Percentiles rank a stretch among this genome's conserved stretches.
Conservation (phyloP, 2,797 vertebrate genomes). For the Petrocephalus schoutedeni region DNA sequence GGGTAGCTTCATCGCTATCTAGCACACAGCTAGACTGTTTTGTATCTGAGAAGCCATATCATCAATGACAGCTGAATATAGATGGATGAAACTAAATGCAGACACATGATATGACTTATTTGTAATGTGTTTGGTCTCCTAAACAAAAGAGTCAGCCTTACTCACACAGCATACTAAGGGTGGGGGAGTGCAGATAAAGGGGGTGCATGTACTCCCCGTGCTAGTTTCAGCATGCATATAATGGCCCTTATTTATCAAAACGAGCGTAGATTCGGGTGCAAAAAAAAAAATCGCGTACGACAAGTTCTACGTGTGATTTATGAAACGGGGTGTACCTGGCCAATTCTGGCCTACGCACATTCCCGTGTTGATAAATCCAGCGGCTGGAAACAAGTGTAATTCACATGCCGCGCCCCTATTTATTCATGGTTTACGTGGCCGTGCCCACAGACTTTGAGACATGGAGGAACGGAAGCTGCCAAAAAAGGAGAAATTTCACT, state of each 20-base stretch:
- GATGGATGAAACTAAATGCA: background rate
- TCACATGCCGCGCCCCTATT: no score
- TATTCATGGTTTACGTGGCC: no score
- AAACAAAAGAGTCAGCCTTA: background rate
- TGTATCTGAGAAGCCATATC: background rate
- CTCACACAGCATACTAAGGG: background rate
- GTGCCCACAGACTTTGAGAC: no score
- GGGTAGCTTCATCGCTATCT: background rate
- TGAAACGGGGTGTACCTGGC: no score
- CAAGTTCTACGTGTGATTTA: no score
- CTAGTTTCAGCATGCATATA: background rate
- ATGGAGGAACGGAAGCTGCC: no score
- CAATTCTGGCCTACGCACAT: no score
- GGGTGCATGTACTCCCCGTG: background rate
- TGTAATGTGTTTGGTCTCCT: background rate
- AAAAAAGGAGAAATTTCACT: no score
- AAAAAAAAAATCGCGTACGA: no score
- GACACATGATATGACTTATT: background rate
- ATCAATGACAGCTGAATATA: background rate
- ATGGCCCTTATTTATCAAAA: background rate
- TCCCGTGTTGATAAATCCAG: no score
- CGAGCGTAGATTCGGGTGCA: no score
- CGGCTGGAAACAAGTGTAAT: background rate
- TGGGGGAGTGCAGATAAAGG: background rate
- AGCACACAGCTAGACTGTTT: background rate